A percentile compares a stretch with the other conserved stretches of the same genome.
Evolutionary conservation across 2,888 invertebrate species (phyloP).

Genomic region (Agonopterix subpropinquella): DNA sequence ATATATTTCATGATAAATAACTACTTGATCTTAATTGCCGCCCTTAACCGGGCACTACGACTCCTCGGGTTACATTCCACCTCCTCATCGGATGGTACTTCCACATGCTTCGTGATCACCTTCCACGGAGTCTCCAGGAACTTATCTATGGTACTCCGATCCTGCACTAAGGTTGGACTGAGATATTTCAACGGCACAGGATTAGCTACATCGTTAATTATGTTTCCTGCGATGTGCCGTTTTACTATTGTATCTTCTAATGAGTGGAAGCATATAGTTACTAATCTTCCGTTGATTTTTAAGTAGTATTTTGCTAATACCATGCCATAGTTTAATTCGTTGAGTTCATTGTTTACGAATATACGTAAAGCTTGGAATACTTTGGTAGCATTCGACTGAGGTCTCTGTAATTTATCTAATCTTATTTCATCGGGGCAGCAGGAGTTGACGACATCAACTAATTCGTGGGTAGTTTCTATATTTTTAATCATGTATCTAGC

Average conservation of each 20-base stretch:
- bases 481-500: slow-evolving; percentile 84
- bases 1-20: neutral
- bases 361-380: slow-evolving; percentile 95
- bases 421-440: slow-evolving; percentile 75
- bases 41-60: slow-evolving; percentile 92
- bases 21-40: slow-evolving; percentile 83
- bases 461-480: slow-evolving; percentile 87
- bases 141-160: slow-evolving; percentile 75
- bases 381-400: slow-evolving; percentile 90
- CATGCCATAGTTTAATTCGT: slow-evolving; percentile 94
- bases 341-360: slow-evolving; percentile 97
- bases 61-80: slow-evolving; percentile 87
- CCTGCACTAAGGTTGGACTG: slow-evolving; percentile 77
- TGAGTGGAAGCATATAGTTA: slow-evolving; percentile 93
- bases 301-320: slow-evolving; percentile 85
- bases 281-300: slow-evolving; percentile 85
- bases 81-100: slow-evolving; percentile 84
- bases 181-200: slow-evolving; percentile 82
- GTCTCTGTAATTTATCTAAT: slow-evolving; percentile 84
- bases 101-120: slow-evolving; percentile 86
- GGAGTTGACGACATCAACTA: slow-evolving; percentile 83
- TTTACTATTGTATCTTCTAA: slow-evolving; percentile 96
- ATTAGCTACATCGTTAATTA: slow-evolving; percentile 82
- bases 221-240: slow-evolving; percentile 87
- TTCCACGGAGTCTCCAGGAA: slow-evolving; percentile 84